Conservation (phyloP, 2,797 vertebrate genomes). For the Falco naumanni region DNA sequence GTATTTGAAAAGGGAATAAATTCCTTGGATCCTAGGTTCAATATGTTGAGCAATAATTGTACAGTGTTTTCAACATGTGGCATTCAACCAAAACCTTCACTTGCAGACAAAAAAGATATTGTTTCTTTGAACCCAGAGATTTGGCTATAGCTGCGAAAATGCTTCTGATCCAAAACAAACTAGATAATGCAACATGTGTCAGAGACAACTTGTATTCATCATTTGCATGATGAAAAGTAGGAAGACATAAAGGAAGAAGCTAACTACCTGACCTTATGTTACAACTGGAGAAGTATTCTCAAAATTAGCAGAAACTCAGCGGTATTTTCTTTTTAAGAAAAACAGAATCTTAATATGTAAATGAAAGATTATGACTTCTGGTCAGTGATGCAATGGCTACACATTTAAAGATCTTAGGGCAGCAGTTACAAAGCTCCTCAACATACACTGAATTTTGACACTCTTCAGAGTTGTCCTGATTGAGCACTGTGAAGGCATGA, state of each 20-base stretch:
- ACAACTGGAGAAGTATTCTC: neutral
- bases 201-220: neutral
- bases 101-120: neutral
- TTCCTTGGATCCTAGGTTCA: constrained; percentile 14
- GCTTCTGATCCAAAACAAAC: neutral
- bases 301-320: neutral
- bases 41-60: constrained; percentile 17
- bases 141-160: neutral
- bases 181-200: neutral
- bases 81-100: neutral
- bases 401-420: neutral
- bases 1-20: constrained; percentile 29
- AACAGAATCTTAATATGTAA: neutral
- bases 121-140: neutral
- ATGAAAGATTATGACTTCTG: neutral
- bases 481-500: accelerated
- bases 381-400: neutral
- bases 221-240: neutral
- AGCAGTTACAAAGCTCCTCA: neutral
- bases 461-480: neutral
- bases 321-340: neutral
- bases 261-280: neutral
- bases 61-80: neutral
- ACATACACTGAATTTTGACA: neutral
- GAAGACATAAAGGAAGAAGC: neutral